phyloP scores from a whole-genome alignment of 2,888 invertebrate genomes.

The Melieria omissa region DNA sequence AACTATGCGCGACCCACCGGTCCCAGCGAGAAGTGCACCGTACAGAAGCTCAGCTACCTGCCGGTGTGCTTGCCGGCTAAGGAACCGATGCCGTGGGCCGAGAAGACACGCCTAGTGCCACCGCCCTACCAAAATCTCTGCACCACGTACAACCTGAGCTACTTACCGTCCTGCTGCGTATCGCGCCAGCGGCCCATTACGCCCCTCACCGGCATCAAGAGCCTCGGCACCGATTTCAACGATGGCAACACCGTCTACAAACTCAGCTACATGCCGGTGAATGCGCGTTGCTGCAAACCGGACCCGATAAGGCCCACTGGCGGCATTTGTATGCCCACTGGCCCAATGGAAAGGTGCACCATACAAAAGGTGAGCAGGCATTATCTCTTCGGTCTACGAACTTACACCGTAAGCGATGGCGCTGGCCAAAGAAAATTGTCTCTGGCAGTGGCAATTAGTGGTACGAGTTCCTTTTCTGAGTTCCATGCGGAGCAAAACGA shows the following conservation, averaged over 20 bases:
- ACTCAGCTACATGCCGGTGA: constrained; percentile 60
- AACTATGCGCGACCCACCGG: constrained; percentile 53
- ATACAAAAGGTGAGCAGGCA: constrained; percentile 58
- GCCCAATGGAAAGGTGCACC: constrained; percentile 60
- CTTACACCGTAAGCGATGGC: too few relatives aligned
- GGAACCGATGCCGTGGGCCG: constrained; percentile 64
- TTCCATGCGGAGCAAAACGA: too few relatives aligned
- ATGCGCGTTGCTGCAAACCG: constrained; percentile 55
- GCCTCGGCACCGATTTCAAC: constrained; percentile 56
- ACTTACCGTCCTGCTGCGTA: constrained; percentile 61
- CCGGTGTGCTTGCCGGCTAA: constrained; percentile 66
- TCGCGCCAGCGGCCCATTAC: constrained; percentile 50
- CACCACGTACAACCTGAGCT: constrained; percentile 65
- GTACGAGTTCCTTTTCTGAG: too few relatives aligned
- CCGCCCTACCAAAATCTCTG: constrained; percentile 59
- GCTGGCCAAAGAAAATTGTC: too few relatives aligned
- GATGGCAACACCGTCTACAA: constrained; percentile 61
- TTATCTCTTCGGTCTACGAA: too few relatives aligned
- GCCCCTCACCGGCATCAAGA: constrained; percentile 53
- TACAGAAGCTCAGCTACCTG: constrained; percentile 71
- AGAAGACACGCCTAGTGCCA: constrained; percentile 56
- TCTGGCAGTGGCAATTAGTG: too few relatives aligned
- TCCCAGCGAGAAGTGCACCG: constrained; percentile 61
- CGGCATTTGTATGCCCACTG: constrained; percentile 54
- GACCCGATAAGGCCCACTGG: constrained; percentile 54